Conservation (phyloP, 1,140 invertebrate species). For the Coelopa frigida region DNA sequence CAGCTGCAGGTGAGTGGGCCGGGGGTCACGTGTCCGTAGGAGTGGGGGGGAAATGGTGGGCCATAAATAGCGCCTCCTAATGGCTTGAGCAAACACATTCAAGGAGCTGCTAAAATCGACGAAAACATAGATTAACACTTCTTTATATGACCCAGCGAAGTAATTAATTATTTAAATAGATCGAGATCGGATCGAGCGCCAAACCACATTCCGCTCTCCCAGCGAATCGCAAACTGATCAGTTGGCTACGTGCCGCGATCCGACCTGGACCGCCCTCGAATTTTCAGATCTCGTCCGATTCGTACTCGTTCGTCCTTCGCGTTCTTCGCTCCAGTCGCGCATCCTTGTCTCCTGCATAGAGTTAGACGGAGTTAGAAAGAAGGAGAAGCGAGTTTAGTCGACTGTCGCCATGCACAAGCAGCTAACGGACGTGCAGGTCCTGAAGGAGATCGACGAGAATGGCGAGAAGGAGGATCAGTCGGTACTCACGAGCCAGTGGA, state of each 20-base stretch:
- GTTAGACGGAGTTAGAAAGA: no score
- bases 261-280: no score
- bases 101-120: neutral
- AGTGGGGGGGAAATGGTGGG: neutral
- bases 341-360: no score
- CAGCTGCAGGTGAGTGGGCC: constrained; percentile 36
- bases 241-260: no score
- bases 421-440: constrained; percentile 31
- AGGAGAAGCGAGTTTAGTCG: no score
- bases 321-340: no score
- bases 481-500: constrained; percentile 30
- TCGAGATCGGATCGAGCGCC: no score
- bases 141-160: neutral
- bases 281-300: no score
- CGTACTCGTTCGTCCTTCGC: no score
- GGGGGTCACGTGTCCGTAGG: neutral
- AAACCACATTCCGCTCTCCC: no score
- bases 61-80: no score
- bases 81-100: neutral
- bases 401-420: constrained; percentile 28
- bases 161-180: neutral
- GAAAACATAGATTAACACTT: neutral
- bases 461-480: constrained; percentile 28
- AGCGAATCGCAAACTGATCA: no score
- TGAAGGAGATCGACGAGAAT: constrained; percentile 22